Conservation (phyloP, 2,888 invertebrate genomes). For the Ormyrus nitidulus region DNA sequence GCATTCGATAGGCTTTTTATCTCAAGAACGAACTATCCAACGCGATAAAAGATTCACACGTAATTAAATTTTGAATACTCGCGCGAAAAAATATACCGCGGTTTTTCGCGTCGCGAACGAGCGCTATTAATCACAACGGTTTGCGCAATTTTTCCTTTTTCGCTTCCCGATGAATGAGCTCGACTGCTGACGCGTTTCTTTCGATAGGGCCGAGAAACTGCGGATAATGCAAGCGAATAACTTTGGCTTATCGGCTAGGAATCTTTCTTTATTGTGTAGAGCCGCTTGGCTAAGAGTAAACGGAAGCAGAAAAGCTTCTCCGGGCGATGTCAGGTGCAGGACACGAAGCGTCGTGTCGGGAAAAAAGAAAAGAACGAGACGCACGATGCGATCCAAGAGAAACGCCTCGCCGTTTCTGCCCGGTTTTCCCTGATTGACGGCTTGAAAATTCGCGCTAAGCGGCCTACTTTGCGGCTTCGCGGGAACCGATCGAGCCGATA, state of each 20-base stretch:
- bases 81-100: slow-evolving; percentile 29
- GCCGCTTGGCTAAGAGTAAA: no score
- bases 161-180: slow-evolving; percentile 14
- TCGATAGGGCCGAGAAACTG: no score
- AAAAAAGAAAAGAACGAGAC: no score
- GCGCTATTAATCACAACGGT: slow-evolving; percentile 43
- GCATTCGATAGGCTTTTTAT: no score
- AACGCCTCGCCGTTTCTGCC: neutral
- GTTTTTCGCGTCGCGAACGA: neutral
- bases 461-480: slow-evolving; percentile 25
- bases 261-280: no score
- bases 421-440: slow-evolving; percentile 9
- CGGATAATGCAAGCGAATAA: no score
- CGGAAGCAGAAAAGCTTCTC: no score
- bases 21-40: no score
- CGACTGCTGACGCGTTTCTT: neutral
- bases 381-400: neutral
- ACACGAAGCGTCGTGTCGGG: no score
- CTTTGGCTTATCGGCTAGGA: no score
- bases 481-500: neutral
- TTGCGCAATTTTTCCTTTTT: slow-evolving; percentile 26
- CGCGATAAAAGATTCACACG: no score
- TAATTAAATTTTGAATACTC: neutral
- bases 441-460: slow-evolving; percentile 26
- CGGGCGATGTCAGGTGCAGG: no score